A percentile compares a stretch with the other conserved stretches of the same genome.
These are phyloP conservation scores for Macrotis lagotis DNA, from an alignment of 2,113 vertebrate species.

Conservation along the genomic window DNA sequence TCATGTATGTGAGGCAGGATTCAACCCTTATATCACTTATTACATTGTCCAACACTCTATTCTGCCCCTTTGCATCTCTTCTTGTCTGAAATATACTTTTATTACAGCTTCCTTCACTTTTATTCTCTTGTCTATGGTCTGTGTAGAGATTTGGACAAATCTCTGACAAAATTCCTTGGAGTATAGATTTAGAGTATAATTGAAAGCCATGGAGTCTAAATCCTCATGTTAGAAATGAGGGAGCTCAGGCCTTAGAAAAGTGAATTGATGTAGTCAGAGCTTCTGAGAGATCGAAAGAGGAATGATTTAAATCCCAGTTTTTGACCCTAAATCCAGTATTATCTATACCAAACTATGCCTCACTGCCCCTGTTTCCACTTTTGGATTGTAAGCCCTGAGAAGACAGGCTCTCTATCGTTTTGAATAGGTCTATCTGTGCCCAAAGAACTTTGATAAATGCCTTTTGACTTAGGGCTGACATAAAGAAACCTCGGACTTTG, in stretches of 20 bases:
- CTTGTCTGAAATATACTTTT: not conserved
- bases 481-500: slow-evolving; percentile 7
- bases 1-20: not conserved
- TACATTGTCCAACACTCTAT: not conserved
- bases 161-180: not conserved
- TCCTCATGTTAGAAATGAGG: not conserved
- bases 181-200: not conserved
- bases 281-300: not conserved
- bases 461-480: not conserved
- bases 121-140: not conserved
- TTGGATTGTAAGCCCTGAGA: not conserved
- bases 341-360: not conserved
- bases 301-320: not conserved
- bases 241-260: not conserved
- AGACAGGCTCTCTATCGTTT: not conserved
- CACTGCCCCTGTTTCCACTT: not conserved
- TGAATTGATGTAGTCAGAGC: not conserved
- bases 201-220: not conserved
- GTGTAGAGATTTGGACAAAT: not conserved
- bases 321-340: not conserved
- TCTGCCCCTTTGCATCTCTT: not conserved
- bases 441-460: not conserved
- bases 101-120: not conserved
- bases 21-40: not conserved
- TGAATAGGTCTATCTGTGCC: not conserved